phyloP scores from a whole-genome alignment of 2,113 vertebrate genomes.

The Hemicordylus capensis region DNA sequence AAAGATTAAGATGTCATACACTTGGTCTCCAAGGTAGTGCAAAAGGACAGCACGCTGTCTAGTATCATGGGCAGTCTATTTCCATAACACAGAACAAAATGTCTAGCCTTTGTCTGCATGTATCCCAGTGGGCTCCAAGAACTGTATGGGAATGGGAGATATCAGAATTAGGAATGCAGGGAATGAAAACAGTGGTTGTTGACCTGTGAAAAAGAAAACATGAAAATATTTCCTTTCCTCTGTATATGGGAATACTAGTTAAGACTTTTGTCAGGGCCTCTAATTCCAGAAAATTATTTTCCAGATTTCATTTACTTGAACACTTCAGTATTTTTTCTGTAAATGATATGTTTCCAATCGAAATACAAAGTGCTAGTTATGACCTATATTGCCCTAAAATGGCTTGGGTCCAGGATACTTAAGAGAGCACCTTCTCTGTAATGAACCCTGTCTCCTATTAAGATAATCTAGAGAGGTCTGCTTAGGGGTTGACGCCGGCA shows the following conservation, averaged over 20 bases:
- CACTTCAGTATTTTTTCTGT: no score
- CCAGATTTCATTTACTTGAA: not conserved
- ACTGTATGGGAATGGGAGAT: not conserved
- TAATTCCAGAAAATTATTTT: not conserved
- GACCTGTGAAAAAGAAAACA: not conserved
- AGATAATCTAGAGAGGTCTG: no score
- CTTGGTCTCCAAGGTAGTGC: not conserved
- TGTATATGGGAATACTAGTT: not conserved
- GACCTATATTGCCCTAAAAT: no score
- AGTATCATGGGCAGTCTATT: not conserved
- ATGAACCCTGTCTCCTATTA: no score
- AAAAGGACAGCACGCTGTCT: not conserved
- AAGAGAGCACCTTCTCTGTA: no score
- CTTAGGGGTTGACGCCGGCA: no score
- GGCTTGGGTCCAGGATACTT: no score
- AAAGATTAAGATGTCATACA: not conserved
- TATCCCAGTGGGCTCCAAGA: not conserved
- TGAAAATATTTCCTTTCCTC: not conserved
- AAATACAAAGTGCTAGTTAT: no score
- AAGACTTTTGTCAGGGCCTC: not conserved
- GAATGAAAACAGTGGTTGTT: not conserved
- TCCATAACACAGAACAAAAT: not conserved
- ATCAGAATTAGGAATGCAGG: not conserved
- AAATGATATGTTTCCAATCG: no score
- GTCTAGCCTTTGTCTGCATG: not conserved